Evolutionary conservation across 1,140 invertebrate species (phyloP).

Genomic region (Helicoverpa armigera): DNA sequence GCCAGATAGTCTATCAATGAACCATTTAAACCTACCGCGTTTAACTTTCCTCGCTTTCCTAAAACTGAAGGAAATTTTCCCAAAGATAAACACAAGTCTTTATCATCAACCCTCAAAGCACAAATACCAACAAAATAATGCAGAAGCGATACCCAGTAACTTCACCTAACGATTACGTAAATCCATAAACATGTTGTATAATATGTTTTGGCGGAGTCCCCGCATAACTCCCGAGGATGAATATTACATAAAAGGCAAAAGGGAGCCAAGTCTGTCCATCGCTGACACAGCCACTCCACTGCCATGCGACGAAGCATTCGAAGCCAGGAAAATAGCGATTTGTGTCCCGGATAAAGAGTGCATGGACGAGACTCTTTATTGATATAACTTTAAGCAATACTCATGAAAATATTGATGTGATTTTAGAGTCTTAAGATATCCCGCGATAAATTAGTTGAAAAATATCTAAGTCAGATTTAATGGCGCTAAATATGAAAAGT

Average conservation of each 20-base stretch:
- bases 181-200: slow-evolving; percentile 62
- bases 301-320: slow-evolving; percentile 45
- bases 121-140: slow-evolving; percentile 22
- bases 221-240: slow-evolving; percentile 62
- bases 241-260: slow-evolving; percentile 67
- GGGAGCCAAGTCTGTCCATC: slow-evolving; percentile 62
- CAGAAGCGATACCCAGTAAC: slow-evolving; percentile 31
- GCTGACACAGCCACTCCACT: slow-evolving; percentile 65
- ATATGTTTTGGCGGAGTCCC: slow-evolving; percentile 63
- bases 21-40: too few relatives aligned
- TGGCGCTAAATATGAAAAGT: too few relatives aligned
- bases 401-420: too few relatives aligned
- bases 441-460: too few relatives aligned
- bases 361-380: too few relatives aligned
- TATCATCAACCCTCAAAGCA: not conserved
- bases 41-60: too few relatives aligned
- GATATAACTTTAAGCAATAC: too few relatives aligned
- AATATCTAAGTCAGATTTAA: too few relatives aligned
- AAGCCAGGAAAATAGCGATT: slow-evolving; percentile 45
- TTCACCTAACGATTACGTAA: slow-evolving; percentile 51
- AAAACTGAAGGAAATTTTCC: too few relatives aligned
- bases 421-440: too few relatives aligned
- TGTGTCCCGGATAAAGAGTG: not conserved
- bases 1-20: too few relatives aligned
- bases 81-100: not conserved